Percentiles rank a stretch among this genome's conserved stretches.
Conservation (phyloP, 2,888 invertebrate genomes). For the Xanthia togata region DNA sequence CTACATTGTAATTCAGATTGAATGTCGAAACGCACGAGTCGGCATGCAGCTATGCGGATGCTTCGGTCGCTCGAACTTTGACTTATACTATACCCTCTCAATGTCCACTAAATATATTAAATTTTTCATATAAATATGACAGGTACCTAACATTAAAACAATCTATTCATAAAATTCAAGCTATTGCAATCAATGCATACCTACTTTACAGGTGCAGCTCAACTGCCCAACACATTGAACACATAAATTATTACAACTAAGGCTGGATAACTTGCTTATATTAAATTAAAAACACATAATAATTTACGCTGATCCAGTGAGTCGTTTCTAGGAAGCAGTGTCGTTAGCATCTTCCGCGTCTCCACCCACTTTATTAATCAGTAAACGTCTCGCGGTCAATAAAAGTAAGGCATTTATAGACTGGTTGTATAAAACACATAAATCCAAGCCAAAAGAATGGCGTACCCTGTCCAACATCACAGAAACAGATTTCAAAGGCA, state of each 20-base stretch:
- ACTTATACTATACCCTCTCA: conserved; percentile 37
- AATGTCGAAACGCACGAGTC: conserved; percentile 86
- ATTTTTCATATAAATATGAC: background rate
- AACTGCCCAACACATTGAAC: background rate
- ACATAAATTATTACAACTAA: conserved; percentile 36
- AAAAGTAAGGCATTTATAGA: conserved; percentile 88
- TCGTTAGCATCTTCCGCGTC: conserved; percentile 86
- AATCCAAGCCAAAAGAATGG: conserved; percentile 86
- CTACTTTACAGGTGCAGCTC: background rate
- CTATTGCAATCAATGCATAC: conserved; percentile 11
- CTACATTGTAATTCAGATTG: conserved; percentile 89
- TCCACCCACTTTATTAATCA: conserved; percentile 88
- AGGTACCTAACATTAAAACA: background rate
- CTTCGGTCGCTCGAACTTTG: conserved; percentile 66
- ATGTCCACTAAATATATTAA: conserved; percentile 12
- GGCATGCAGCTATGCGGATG: conserved; percentile 87
- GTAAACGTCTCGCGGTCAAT: conserved; percentile 87
- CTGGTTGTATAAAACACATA: conserved; percentile 86
- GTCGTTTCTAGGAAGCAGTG: conserved; percentile 82
- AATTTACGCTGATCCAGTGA: conserved; percentile 63
- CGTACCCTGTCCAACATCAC: conserved; percentile 85
- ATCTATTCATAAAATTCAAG: background rate
- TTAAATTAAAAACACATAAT: conserved; percentile 61
- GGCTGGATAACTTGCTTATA: conserved; percentile 42
- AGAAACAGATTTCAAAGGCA: conserved; percentile 87